phyloP scores from a whole-genome alignment of 2,113 vertebrate genomes.

The Barnardius zonarius region DNA sequence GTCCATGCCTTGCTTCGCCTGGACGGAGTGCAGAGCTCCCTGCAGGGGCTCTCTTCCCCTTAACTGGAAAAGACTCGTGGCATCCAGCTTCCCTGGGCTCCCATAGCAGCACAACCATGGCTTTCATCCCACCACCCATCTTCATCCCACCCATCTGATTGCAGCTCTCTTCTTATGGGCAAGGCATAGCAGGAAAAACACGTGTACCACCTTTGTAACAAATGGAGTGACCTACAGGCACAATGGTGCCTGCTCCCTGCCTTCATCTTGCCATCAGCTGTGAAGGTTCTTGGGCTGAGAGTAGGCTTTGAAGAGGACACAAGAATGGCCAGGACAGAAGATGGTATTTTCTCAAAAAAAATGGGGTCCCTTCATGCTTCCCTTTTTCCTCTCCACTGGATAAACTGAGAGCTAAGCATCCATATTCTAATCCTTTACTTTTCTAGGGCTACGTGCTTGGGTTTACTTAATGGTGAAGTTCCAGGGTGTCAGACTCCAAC shows the following conservation, averaged over 20 bases:
- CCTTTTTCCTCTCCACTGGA: neutral
- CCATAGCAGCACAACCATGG: rapidly evolving
- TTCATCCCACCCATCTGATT: neutral
- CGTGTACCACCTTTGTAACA: neutral
- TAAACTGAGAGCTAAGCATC: neutral
- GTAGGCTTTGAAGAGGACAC: neutral
- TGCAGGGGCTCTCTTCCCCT: neutral
- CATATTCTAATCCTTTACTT: neutral
- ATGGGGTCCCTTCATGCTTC: neutral
- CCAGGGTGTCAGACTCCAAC: neutral
- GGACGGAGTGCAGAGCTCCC: neutral
- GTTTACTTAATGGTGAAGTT: neutral
- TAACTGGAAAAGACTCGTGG: neutral
- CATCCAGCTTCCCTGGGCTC: neutral
- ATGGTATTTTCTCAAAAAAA: neutral
- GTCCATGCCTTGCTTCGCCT: neutral
- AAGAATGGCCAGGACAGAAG: neutral
- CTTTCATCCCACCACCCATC: neutral
- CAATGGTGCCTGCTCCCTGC: rapidly evolving
- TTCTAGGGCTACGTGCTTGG: neutral
- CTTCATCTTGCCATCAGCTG: neutral
- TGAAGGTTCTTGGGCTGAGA: neutral
- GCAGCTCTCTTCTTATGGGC: neutral
- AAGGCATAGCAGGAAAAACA: neutral
- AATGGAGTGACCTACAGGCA: neutral